These are phyloP conservation scores for Orientallactaga bullata DNA, from an alignment of 2,113 vertebrate genomes.

Conservation along the genomic window DNA sequence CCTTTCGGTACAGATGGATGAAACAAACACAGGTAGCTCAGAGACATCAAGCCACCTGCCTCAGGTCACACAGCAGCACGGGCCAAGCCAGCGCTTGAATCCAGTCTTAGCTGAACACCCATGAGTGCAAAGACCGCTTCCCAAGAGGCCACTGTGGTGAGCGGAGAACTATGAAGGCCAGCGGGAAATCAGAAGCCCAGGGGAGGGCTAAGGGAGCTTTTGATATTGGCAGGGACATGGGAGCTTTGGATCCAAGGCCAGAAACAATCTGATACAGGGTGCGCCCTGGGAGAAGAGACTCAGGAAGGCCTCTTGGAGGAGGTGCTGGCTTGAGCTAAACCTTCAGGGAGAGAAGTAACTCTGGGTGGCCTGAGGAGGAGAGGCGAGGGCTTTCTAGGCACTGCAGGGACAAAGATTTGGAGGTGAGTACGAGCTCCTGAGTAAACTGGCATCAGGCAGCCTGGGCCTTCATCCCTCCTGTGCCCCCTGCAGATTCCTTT, in stretches of 20 bases:
- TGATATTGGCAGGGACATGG: not conserved
- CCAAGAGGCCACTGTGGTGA: not conserved
- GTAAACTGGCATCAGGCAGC: not conserved
- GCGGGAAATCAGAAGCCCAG: not conserved
- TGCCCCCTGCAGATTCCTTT: no score
- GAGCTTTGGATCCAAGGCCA: no score
- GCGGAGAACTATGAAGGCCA: no score
- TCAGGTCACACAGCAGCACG: not conserved
- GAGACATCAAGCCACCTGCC: not conserved
- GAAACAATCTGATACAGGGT: not conserved
- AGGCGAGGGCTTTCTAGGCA: not conserved
- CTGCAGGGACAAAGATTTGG: not conserved
- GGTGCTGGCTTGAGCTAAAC: not conserved
- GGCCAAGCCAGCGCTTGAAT: not conserved
- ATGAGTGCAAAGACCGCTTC: not conserved
- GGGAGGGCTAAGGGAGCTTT: not conserved
- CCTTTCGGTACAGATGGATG: not conserved
- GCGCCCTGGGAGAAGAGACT: not conserved
- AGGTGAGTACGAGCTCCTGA: not conserved
- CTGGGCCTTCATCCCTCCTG: not conserved
- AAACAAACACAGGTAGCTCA: not conserved
- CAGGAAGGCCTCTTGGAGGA: not conserved
- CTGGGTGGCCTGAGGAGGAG: not conserved
- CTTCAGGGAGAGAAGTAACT: not conserved
- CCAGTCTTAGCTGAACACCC: not conserved